Conservation (phyloP, 92 coral and sea anemone species). For the Parazoanthus darwini region DNA sequence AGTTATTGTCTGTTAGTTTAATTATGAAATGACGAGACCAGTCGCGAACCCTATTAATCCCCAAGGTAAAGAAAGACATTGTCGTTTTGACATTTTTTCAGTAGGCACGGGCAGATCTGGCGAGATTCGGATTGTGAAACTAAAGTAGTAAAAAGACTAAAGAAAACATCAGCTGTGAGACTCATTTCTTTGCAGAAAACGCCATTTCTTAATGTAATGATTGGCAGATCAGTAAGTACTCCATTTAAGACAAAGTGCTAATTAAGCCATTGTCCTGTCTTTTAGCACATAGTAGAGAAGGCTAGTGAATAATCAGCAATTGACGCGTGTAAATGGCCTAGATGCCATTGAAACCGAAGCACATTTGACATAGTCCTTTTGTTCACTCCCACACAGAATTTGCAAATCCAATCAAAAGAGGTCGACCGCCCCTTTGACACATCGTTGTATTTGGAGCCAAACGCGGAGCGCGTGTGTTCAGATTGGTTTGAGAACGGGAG, state of each 20-base stretch:
- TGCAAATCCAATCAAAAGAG: conserved; percentile 64
- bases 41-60: background rate
- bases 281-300: conserved; percentile 10
- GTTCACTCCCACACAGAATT: conserved; percentile 43
- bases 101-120: background rate
- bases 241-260: conserved; percentile 18
- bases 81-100: background rate
- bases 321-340: conserved; percentile 56
- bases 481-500: background rate
- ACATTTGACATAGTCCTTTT: conserved; percentile 47
- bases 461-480: background rate
- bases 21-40: background rate
- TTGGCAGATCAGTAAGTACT: conserved; percentile 4
- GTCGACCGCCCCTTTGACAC: conserved; percentile 50
- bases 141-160: background rate
- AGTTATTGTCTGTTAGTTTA: conserved; percentile 10
- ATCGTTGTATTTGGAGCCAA: background rate
- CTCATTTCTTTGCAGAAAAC: conserved; percentile 1
- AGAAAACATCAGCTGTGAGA: background rate
- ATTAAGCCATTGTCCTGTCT: conserved; percentile 18
- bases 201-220: conserved; percentile 1
- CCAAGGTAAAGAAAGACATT: conserved; percentile 22
- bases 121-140: background rate
- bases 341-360: conserved; percentile 42
- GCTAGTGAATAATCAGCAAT: background rate